phyloP scores from a whole-genome alignment of 2,113 vertebrate species.

The Egretta garzetta region DNA sequence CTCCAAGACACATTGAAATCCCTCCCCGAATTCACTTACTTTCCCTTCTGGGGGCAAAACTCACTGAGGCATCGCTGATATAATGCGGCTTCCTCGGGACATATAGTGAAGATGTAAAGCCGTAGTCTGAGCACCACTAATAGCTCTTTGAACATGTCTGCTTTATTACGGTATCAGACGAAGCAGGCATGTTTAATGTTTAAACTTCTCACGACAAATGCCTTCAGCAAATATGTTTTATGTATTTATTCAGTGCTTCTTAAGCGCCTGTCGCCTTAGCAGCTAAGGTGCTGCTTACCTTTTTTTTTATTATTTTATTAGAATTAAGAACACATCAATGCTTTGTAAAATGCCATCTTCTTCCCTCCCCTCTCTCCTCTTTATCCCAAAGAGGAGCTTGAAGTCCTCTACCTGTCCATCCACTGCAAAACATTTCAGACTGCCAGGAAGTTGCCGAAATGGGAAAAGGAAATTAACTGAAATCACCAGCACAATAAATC shows the following conservation, averaged over 20 bases:
- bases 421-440: neutral
- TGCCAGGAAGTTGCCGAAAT: neutral
- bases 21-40: constrained; percentile 25
- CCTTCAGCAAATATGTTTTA: constrained; percentile 59
- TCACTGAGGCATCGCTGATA: constrained; percentile 36
- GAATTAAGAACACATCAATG: neutral
- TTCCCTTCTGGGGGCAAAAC: constrained; percentile 23
- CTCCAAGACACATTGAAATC: neutral
- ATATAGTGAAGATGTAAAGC: constrained; percentile 18
- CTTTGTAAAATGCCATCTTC: neutral
- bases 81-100: neutral
- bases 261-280: neutral
- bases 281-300: constrained; percentile 8
- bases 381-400: neutral
- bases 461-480: constrained; percentile 11
- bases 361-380: neutral
- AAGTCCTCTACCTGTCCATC: neutral
- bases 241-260: constrained; percentile 33
- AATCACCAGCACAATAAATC: neutral
- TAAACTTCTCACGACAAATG: constrained; percentile 56
- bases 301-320: neutral
- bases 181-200: constrained; percentile 48
- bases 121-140: constrained; percentile 15
- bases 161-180: constrained; percentile 15
- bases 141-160: constrained; percentile 40